Evolutionary conservation across 2,113 vertebrate genomes (phyloP), one percentile per base, ranked within the genome.

Genomic region (Rhea americana): DNA sequence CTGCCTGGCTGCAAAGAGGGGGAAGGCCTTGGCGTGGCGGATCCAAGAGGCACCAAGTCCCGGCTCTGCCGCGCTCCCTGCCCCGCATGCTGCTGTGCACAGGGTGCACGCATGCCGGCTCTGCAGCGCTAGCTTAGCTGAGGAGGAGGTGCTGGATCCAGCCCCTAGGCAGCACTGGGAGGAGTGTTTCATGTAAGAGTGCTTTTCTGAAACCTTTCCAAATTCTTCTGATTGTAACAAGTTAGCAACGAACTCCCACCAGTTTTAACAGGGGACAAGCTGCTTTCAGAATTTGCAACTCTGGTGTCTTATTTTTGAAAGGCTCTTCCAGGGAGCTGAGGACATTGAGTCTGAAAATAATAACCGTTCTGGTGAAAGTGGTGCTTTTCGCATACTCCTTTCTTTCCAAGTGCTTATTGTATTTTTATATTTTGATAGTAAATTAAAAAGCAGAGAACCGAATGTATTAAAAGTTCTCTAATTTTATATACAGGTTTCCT

Each of bases 51-150:
- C 30, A 19, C 55, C 70, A 20, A 78, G 47, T 30, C 4, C 20
- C 3, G 2, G 51, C 32, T 56, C 41, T 3, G 1, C 48, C 22
- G 41, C 2, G 6, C 14, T 39, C 18, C 32, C 63, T 65, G 70
- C 39, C 48, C 78, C 39, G 0, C 1, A 20, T 18, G 10, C 53
- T 2, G 4, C 7, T 4, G 89, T 89, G 48, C 32, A 18, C 8
- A 13, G 53, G 13, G 17, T 5, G 2, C 2, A 2, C 0, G 2
- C 43, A 18, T 10, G 0, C 3, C 4, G 18, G 21, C 0, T 0
- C 30, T 76, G 80, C 51, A 75, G 70, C 28, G 84, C 25, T 56
- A 58, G 51, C 48, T 20, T 12, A 48, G 19, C 7, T 32, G 47
- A 18, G 43, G 19, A 43, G 30, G 1, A 28, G 63, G 62, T 43